These are phyloP conservation scores for Spatulosminthurus flaviceps DNA, from an alignment of 2,888 invertebrate genomes.

Conservation along the genomic window DNA sequence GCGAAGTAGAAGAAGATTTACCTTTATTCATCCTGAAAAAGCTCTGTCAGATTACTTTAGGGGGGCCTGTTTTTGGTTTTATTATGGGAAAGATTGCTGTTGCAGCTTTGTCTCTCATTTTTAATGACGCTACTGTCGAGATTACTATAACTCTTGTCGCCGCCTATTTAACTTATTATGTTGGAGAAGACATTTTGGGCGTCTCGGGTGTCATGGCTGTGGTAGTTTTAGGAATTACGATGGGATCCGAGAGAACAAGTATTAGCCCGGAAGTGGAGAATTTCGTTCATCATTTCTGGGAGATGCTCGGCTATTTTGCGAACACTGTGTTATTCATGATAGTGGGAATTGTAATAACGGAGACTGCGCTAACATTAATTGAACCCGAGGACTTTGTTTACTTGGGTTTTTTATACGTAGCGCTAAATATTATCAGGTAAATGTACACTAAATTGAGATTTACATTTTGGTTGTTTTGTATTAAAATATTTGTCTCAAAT, in stretches of 20 bases:
- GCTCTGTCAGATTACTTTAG: constrained; percentile 65
- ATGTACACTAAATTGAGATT: too few relatives aligned
- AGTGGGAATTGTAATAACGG: constrained; percentile 73
- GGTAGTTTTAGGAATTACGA: constrained; percentile 66
- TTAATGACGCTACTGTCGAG: constrained; percentile 67
- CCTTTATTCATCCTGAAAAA: constrained; percentile 50
- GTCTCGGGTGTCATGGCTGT: constrained; percentile 68
- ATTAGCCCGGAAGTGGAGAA: constrained; percentile 68
- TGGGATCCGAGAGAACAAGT: constrained; percentile 66
- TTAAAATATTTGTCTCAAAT: not conserved
- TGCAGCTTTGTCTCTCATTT: constrained; percentile 66
- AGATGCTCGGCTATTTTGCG: constrained; percentile 67
- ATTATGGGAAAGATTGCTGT: constrained; percentile 66
- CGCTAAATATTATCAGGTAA: constrained; percentile 66
- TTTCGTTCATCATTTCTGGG: constrained; percentile 68
- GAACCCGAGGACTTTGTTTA: constrained; percentile 69
- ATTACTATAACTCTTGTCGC: constrained; percentile 67
- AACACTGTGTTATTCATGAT: constrained; percentile 73
- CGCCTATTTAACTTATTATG: constrained; percentile 67
- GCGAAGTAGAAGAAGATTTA: not conserved
- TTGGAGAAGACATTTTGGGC: constrained; percentile 62
- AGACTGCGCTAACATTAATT: constrained; percentile 69
- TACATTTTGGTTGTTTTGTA: constrained; percentile 63
- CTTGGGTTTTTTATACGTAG: constrained; percentile 68
- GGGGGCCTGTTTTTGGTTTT: constrained; percentile 67